Percentiles rank a stretch among this genome's conserved stretches.
Conservation (phyloP, 2,888 invertebrate genomes). For the Actias luna region DNA sequence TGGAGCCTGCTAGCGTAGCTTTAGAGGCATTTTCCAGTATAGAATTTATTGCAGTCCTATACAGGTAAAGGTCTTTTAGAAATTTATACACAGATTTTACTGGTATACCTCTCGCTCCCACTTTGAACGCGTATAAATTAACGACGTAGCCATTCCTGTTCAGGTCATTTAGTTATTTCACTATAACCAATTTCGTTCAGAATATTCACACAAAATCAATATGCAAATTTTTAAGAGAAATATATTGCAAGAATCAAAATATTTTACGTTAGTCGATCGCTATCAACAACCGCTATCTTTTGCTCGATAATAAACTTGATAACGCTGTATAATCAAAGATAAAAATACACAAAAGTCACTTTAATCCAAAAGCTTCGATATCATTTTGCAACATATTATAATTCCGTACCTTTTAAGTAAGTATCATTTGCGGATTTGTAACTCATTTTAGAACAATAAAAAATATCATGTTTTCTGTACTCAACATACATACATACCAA, state of each 20-base stretch:
- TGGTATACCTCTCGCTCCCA: too few species aligned
- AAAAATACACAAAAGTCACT: conserved; percentile 9
- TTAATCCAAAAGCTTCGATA: not conserved
- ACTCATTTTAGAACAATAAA: not conserved
- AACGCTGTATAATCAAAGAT: conserved; percentile 7
- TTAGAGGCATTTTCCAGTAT: too few species aligned
- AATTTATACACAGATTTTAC: too few species aligned
- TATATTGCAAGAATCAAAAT: not conserved
- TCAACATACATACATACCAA: too few species aligned
- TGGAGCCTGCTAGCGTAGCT: too few species aligned
- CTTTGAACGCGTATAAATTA: too few species aligned
- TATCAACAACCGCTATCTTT: not conserved
- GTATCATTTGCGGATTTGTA: not conserved
- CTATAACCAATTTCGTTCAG: not conserved
- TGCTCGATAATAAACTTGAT: conserved; percentile 4
- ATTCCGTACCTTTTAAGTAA: not conserved
- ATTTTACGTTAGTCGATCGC: not conserved
- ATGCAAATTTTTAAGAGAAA: not conserved
- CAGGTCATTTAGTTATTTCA: too few species aligned
- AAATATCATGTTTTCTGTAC: too few species aligned
- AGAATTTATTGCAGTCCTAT: too few species aligned
- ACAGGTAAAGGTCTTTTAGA: too few species aligned
- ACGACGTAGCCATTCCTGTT: too few species aligned
- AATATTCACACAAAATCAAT: not conserved
- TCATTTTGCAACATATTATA: not conserved